A percentile compares a stretch with the other conserved stretches of the same genome.
Conservation (phyloP, 2,113 vertebrate species). For the Agapornis roseicollis region DNA sequence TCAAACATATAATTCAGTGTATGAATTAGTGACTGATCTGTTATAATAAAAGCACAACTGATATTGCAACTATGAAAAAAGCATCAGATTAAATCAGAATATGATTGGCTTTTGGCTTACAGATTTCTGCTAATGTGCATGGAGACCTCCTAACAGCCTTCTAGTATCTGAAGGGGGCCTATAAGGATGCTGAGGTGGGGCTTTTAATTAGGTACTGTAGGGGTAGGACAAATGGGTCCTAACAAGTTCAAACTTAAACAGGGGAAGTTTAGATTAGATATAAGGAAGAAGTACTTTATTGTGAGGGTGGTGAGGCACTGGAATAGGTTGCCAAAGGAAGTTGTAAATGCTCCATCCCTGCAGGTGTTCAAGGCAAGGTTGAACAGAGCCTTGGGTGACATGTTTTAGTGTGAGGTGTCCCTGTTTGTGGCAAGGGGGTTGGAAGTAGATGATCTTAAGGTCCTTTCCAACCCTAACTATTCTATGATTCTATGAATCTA, state of each 20-base stretch:
- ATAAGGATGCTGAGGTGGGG: background rate
- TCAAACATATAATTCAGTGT: background rate
- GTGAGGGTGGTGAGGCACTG: too few species aligned
- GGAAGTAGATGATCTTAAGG: background rate
- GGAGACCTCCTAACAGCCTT: background rate
- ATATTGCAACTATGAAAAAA: background rate
- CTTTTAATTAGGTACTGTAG: background rate
- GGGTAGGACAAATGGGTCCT: background rate
- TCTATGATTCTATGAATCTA: background rate
- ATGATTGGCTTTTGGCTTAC: background rate
- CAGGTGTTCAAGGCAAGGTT: background rate
- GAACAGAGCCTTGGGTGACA: background rate
- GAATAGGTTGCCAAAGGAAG: too few species aligned
- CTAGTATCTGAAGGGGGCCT: background rate
- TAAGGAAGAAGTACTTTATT: too few species aligned
- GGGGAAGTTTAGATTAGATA: too few species aligned
- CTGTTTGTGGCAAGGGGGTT: background rate
- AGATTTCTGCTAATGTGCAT: background rate
- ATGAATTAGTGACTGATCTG: background rate
- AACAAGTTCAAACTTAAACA: background rate
- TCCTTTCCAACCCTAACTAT: background rate
- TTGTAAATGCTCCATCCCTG: too few species aligned
- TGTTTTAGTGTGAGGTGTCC: background rate
- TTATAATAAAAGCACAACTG: background rate
- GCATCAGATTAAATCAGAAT: background rate